phyloP scores from a whole-genome alignment of 2,797 vertebrate genomes.

The Chiloscyllium punctatum region DNA sequence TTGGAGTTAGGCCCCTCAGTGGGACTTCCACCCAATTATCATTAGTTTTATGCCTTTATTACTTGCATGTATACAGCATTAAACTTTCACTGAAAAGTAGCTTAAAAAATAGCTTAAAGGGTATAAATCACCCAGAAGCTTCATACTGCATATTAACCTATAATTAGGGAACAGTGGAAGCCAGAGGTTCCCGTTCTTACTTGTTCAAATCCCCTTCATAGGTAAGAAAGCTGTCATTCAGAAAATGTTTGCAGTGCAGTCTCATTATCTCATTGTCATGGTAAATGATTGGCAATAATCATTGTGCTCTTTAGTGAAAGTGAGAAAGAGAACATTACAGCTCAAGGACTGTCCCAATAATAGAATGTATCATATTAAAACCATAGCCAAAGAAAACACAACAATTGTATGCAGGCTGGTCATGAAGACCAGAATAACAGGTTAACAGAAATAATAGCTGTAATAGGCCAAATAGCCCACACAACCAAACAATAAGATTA shows the following conservation, averaged over 20 bases:
- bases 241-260: neutral
- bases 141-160: neutral
- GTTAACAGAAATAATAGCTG: neutral
- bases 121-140: neutral
- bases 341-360: neutral
- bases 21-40: neutral
- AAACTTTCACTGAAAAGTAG: neutral
- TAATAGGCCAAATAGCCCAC: neutral
- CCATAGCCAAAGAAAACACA: neutral
- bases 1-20: neutral
- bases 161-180: neutral
- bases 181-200: neutral
- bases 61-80: neutral
- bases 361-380: neutral
- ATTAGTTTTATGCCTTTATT: neutral
- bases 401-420: neutral
- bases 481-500: neutral
- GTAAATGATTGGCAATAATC: neutral
- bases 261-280: neutral
- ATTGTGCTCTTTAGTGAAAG: neutral
- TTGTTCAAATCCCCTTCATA: neutral
- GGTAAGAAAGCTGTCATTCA: neutral
- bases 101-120: neutral
- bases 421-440: neutral
- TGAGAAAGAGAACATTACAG: neutral